Base-by-base conservation (phyloP, 2,888 invertebrate species). In the Callinectes sapidus region DNA sequence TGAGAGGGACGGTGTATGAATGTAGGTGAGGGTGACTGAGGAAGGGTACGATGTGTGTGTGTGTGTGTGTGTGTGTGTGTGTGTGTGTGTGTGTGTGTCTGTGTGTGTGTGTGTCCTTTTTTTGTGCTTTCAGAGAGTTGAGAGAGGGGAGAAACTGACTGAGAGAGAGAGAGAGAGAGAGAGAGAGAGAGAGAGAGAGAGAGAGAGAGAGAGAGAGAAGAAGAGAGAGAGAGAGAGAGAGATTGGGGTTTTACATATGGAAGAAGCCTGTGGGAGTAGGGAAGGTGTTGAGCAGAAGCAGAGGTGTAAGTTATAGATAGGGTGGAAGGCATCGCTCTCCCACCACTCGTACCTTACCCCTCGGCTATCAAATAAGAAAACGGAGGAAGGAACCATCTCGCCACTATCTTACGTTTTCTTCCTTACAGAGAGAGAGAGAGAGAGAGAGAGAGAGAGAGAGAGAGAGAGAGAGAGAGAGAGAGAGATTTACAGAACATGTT, bases 111-210 rank as follows among this genome's bases (percentile, higher is more conserved):
- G 5, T 48, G 8, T 10, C 18, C 10, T 1, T 1, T 61, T 23
- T 18, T 61, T 16, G 61, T 61, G 61, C 61, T 61, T 16, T 61
- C 2, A 16, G 23, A 61, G 61, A 61, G 61, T 10, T 48, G 8
- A 61, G 61, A 18, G 61, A 61, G 61, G 61, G 61, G 61, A 61
- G 18, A 18, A 23, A 28, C 28, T n/a, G 71, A n/a, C 71, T 3
- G 5, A 13, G 61, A 61, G 18, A 61, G 61, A 61, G 61, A 61
- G 61, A 61, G 55, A 55, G 55, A 55, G 55, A 55, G 61, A 61
- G 61, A 61, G 61, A 61, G 61, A 61, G 61, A 61, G 61, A 61
- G 61, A 61, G 61, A 61, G 61, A 61, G 61, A 61, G 61, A 61
- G 61, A 61, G 61, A 61, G 61, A 61, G 61, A 61, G 61, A 61